Conservation (phyloP, 2,113 vertebrate genomes). For the Phoenicopterus ruber region DNA sequence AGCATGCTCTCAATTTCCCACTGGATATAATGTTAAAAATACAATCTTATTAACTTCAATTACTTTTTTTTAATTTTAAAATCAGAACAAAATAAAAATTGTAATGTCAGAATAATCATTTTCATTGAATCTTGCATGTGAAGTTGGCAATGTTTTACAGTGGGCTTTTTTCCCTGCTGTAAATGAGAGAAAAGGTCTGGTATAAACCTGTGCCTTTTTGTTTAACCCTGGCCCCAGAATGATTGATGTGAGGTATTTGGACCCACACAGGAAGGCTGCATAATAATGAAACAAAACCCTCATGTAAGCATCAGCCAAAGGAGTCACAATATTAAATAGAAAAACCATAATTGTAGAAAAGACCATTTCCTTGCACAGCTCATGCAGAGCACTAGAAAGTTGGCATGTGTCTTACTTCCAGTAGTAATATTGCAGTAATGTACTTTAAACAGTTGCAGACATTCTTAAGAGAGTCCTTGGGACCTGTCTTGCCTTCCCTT, state of each 20-base stretch:
- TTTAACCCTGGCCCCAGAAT: neutral
- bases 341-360: slow-evolving; percentile 4
- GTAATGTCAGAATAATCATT: neutral
- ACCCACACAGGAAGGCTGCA: neutral
- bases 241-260: neutral
- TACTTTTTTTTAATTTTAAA: neutral
- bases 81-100: neutral
- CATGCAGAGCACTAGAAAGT: neutral
- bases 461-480: neutral
- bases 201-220: neutral
- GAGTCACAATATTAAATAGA: neutral
- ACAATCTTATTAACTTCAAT: neutral
- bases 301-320: neutral
- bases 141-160: neutral
- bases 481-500: neutral
- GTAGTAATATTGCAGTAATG: neutral
- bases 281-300: slow-evolving; percentile 2
- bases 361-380: neutral
- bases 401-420: neutral
- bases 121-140: neutral
- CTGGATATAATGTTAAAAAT: neutral
- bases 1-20: neutral
- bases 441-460: neutral
- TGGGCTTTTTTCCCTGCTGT: neutral
- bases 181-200: neutral